Evolutionary conservation across 2,113 vertebrate species (phyloP).

Genomic region (Ophthalmolycus amberensis): DNA sequence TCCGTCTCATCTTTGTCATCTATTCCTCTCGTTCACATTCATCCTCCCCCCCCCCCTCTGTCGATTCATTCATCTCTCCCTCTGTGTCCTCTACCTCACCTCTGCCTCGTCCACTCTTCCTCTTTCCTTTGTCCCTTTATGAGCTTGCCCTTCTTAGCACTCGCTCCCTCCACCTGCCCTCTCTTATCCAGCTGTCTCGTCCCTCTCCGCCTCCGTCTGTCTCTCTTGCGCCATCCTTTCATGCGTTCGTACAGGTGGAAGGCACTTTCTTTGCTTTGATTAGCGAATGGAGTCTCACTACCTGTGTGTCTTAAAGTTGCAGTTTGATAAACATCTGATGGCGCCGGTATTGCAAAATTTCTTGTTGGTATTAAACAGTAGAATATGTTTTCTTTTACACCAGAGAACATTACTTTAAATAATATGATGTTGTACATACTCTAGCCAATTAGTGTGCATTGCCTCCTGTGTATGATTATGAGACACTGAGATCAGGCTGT

Average conservation of each 20-base stretch:
- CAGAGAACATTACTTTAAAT: background rate
- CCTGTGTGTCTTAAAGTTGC: too few species aligned
- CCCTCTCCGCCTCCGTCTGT: background rate
- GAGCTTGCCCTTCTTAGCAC: slow-evolving; percentile 11
- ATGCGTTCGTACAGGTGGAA: background rate
- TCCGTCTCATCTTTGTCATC: slow-evolving; percentile 46
- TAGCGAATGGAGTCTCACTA: too few species aligned
- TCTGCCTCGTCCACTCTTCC: slow-evolving; percentile 45
- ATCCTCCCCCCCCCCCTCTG: slow-evolving; percentile 6
- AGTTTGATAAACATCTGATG: too few species aligned
- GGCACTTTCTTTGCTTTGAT: too few species aligned
- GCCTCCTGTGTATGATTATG: background rate
- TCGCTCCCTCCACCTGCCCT: slow-evolving; percentile 16
- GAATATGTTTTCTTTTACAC: too few species aligned
- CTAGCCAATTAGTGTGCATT: background rate
- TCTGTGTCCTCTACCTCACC: slow-evolving; percentile 57
- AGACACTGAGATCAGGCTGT: background rate
- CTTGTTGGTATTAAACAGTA: too few species aligned
- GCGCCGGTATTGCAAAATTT: too few species aligned
- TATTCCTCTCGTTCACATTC: slow-evolving; percentile 38
- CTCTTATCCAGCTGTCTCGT: slow-evolving; percentile 2
- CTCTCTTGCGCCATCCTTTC: background rate
- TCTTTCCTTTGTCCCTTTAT: slow-evolving; percentile 35
- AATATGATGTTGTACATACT: background rate
- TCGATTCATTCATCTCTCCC: slow-evolving; percentile 36